Percentiles rank a stretch among this genome's conserved stretches.
Evolutionary conservation across 2,113 vertebrate species (phyloP).

Genomic region (Bombycilla garrulus): DNA sequence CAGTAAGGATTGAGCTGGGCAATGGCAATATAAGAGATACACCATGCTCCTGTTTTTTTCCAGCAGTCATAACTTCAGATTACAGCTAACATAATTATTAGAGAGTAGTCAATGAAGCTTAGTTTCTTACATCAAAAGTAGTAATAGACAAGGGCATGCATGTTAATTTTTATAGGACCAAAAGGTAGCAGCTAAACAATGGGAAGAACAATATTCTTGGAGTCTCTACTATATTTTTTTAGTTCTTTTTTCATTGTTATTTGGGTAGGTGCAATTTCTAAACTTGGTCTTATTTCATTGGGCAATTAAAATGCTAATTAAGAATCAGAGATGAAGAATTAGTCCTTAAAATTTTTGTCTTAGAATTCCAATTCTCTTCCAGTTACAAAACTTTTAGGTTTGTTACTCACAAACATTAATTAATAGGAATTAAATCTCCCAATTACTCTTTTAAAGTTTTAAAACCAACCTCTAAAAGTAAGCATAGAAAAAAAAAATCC

Average conservation of each 20-base stretch:
- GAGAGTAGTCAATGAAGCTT: neutral
- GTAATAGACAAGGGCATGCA: neutral
- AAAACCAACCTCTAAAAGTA: neutral
- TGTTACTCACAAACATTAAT: neutral
- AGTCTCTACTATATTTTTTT: neutral
- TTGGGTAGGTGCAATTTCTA: neutral
- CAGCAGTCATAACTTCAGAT: neutral
- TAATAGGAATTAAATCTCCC: neutral
- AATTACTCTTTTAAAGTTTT: neutral
- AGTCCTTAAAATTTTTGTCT: neutral
- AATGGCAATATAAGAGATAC: neutral
- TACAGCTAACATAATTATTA: neutral
- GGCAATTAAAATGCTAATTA: neutral
- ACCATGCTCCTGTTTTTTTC: neutral
- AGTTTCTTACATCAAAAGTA: neutral
- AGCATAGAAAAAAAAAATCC: neutral
- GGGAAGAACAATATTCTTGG: neutral
- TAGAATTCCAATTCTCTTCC: neutral
- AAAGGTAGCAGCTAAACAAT: neutral
- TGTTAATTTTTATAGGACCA: neutral
- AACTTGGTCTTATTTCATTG: neutral
- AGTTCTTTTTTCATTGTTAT: neutral
- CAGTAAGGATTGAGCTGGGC: neutral
- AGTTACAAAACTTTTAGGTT: neutral
- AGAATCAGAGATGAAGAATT: neutral